Evolutionary conservation across 2,113 vertebrate species (phyloP).

Genomic region (Calidris pygmaea): DNA sequence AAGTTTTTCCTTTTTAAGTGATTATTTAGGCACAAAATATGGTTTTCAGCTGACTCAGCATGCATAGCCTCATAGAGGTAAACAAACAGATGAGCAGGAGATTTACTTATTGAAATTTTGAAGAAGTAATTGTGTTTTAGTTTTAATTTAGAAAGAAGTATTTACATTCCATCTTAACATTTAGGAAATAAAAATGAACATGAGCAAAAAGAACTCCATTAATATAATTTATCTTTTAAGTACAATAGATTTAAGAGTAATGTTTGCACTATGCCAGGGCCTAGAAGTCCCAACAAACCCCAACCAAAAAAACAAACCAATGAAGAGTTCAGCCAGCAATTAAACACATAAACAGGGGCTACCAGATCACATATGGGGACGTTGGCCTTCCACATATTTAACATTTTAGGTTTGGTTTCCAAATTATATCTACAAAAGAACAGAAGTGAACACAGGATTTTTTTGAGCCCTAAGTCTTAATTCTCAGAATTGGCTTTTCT

Average conservation of each 20-base stretch:
- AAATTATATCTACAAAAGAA: not conserved
- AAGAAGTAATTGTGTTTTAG: not conserved
- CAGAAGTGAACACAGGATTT: not conserved
- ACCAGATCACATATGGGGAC: not conserved
- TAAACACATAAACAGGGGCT: not conserved
- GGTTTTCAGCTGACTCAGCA: not conserved
- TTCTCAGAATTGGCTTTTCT: constrained; percentile 16
- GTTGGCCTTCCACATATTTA: not conserved
- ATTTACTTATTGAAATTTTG: not conserved
- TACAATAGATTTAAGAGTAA: not conserved
- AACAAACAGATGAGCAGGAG: not conserved
- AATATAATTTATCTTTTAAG: not conserved
- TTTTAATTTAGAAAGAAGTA: not conserved
- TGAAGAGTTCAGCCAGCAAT: not conserved
- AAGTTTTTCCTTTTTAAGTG: constrained; percentile 11
- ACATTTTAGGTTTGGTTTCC: not conserved
- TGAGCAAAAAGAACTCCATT: not conserved
- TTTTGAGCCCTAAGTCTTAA: not conserved
- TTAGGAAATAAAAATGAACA: not conserved
- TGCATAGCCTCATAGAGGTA: not conserved
- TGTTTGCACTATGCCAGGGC: not conserved
- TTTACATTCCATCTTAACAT: not conserved
- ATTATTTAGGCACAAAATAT: not conserved
- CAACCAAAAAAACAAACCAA: not conserved
- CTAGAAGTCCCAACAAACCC: not conserved